Conservation (phyloP, 2,888 invertebrate species). For the Tetramorium bicarinatum region DNA sequence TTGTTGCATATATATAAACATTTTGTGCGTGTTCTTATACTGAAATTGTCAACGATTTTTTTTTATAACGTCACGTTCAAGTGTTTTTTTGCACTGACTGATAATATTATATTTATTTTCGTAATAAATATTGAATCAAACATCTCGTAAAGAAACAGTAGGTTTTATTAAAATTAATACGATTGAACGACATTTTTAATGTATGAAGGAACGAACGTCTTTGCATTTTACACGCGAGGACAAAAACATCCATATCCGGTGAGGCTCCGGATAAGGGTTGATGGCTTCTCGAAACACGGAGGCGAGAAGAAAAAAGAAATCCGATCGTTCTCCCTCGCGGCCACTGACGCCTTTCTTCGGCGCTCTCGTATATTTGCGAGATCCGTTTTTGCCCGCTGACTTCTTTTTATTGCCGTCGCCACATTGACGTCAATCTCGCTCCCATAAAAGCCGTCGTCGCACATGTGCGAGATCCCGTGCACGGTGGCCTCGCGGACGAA, state of each 20-base stretch:
- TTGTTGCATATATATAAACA: not conserved
- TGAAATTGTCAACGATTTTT: not conserved
- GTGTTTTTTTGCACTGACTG: not conserved
- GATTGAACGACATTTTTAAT: not conserved
- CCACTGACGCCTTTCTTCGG: slow-evolving; percentile 40
- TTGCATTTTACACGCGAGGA: not conserved
- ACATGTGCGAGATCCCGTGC: slow-evolving; percentile 47
- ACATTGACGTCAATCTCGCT: slow-evolving; percentile 59
- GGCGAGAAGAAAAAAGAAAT: slow-evolving; percentile 16
- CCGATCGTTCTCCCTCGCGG: slow-evolving; percentile 22
- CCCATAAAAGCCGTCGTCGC: slow-evolving; percentile 44
- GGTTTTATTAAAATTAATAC: not conserved
- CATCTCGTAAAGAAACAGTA: not conserved
- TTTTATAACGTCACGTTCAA: not conserved
- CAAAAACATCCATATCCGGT: slow-evolving; percentile 42
- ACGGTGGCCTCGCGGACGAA: not conserved
- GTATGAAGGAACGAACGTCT: not conserved
- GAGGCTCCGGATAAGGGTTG: slow-evolving; percentile 18
- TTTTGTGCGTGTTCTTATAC: not conserved
- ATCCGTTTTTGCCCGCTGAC: slow-evolving; percentile 30
- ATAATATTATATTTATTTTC: not conserved
- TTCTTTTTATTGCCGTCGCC: slow-evolving; percentile 38
- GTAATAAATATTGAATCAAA: not conserved
- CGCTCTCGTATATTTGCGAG: slow-evolving; percentile 37
- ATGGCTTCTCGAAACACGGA: slow-evolving; percentile 23